Percentiles rank a stretch among this genome's conserved stretches.
phyloP scores from a whole-genome alignment of 2,888 invertebrate species.

The Perdita meconis region DNA sequence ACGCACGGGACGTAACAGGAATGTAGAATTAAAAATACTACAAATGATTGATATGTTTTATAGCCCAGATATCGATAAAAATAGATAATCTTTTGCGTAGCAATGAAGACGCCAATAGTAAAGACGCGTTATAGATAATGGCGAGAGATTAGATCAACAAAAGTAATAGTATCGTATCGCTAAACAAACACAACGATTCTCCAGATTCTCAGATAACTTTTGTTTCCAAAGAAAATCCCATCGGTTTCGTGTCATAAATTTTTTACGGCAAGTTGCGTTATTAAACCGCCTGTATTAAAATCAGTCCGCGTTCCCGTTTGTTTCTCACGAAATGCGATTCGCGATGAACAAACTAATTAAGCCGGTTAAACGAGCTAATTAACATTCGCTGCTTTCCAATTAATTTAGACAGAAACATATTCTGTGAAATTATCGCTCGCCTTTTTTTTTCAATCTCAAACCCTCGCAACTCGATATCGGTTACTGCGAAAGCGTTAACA shows the following conservation, averaged over 20 bases:
- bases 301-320: not conserved
- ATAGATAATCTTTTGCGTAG: not conserved
- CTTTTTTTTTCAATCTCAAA: not conserved
- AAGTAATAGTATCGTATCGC: not conserved
- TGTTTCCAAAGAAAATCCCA: not conserved
- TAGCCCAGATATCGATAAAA: no score
- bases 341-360: slow-evolving; percentile 31
- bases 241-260: not conserved
- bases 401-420: slow-evolving; percentile 20
- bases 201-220: not conserved
- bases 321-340: slow-evolving; percentile 18
- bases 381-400: slow-evolving; percentile 14
- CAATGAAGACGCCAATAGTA: not conserved
- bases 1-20: no score
- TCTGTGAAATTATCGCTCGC: no score
- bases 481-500: not conserved
- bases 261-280: not conserved
- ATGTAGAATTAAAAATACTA: no score
- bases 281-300: not conserved
- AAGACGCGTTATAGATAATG: not conserved
- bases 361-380: slow-evolving; percentile 31
- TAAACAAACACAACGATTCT: not conserved
- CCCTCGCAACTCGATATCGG: not conserved
- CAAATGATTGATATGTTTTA: no score
- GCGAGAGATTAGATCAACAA: not conserved